phyloP scores from a whole-genome alignment of 2,888 invertebrate genomes.

The Philereme vetulata region DNA sequence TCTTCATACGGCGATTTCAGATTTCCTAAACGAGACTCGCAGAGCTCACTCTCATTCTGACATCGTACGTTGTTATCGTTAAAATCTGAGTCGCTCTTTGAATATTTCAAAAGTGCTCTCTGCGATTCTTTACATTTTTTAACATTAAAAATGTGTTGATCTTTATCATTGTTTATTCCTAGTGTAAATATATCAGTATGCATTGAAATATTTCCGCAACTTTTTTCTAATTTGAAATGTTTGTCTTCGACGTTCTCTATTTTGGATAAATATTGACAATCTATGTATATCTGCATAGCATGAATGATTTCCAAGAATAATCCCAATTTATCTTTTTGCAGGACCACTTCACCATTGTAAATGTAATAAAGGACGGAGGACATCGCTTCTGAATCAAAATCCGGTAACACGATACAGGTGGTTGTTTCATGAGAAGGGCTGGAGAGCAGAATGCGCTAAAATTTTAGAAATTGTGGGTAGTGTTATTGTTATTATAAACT shows the following conservation, averaged over 20 bases:
- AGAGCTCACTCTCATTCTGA: slow-evolving; percentile 53
- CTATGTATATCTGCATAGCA: slow-evolving; percentile 70
- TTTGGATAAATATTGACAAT: slow-evolving; percentile 54
- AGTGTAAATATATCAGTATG: slow-evolving; percentile 49
- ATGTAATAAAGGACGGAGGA: slow-evolving; percentile 86
- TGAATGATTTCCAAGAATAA: slow-evolving; percentile 85
- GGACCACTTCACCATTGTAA: slow-evolving; percentile 86
- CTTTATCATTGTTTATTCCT: slow-evolving; percentile 40
- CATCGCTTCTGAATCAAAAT: slow-evolving; percentile 85
- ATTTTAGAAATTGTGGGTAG: not conserved
- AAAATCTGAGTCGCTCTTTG: slow-evolving; percentile 47
- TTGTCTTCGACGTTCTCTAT: slow-evolving; percentile 38
- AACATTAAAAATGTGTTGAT: slow-evolving; percentile 51
- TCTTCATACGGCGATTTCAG: slow-evolving; percentile 58
- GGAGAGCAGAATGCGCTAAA: slow-evolving; percentile 66
- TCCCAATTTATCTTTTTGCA: slow-evolving; percentile 82
- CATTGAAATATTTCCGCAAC: slow-evolving; percentile 32
- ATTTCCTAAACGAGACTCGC: slow-evolving; percentile 59
- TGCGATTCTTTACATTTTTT: slow-evolving; percentile 50
- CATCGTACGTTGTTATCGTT: slow-evolving; percentile 49
- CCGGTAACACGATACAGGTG: slow-evolving; percentile 86
- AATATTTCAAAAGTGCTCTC: slow-evolving; percentile 47
- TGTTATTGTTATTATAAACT: not conserved
- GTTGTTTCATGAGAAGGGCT: slow-evolving; percentile 74
- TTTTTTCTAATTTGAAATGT: slow-evolving; percentile 30